Evolutionary conservation across 2,888 invertebrate genomes (phyloP).

Genomic region (Tachina grossa): DNA sequence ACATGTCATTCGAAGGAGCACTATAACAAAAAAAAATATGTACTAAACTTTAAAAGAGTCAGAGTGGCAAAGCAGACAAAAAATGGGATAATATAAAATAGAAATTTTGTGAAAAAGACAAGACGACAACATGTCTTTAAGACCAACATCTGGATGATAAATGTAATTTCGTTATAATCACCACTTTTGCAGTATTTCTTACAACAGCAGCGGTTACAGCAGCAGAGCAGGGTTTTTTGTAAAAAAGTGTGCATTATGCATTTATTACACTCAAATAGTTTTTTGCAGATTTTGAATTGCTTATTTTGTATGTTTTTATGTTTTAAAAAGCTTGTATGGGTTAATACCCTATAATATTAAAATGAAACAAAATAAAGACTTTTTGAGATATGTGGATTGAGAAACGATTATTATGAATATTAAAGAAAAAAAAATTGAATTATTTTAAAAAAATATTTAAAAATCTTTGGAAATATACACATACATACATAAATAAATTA

Average conservation of each 20-base stretch:
- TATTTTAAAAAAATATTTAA: too few species aligned
- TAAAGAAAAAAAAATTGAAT: too few species aligned
- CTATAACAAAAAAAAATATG: not conserved
- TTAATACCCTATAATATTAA: not conserved
- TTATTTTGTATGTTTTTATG: not conserved
- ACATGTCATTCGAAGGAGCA: conserved; percentile 12
- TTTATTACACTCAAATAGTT: not conserved
- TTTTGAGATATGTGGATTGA: too few species aligned
- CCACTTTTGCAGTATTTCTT: conserved; percentile 20
- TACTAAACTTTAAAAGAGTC: not conserved
- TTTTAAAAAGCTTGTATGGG: not conserved
- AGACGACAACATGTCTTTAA: conserved; percentile 67
- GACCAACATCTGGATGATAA: conserved; percentile 65
- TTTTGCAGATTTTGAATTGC: not conserved
- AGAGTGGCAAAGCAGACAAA: not conserved
- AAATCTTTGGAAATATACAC: too few species aligned
- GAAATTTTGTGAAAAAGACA: conserved; percentile 5
- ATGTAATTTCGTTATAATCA: conserved; percentile 63
- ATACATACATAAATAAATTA: too few species aligned
- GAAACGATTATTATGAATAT: too few species aligned
- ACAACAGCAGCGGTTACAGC: not conserved
- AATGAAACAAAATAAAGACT: too few species aligned
- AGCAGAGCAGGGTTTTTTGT: not conserved
- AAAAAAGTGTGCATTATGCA: not conserved
- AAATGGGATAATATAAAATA: not conserved